A percentile compares a stretch with the other conserved stretches of the same genome.
Conservation (phyloP, 2,113 vertebrate genomes). For the Dromiciops gliroides region DNA sequence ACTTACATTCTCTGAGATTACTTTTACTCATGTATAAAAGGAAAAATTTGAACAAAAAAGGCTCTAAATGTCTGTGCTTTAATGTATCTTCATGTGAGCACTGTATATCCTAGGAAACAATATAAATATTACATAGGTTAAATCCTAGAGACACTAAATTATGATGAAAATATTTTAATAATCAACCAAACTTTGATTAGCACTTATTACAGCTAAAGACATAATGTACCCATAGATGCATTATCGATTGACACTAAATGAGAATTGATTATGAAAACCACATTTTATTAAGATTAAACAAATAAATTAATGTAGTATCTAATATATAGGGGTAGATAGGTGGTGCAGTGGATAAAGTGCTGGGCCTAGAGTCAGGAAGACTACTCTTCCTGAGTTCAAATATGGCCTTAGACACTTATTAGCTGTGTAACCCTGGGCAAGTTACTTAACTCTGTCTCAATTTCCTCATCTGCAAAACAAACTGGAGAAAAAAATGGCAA, state of each 20-base stretch:
- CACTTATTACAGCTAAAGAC: slow-evolving; percentile 53
- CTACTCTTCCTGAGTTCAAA: not conserved
- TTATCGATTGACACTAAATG: slow-evolving; percentile 49
- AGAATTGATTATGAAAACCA: slow-evolving; percentile 47
- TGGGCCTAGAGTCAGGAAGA: not conserved
- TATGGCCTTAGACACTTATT: not conserved
- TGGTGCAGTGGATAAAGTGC: not conserved
- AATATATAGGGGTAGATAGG: not conserved
- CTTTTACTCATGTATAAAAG: not conserved
- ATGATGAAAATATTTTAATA: slow-evolving; percentile 75
- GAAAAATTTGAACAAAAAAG: not conserved
- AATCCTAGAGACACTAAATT: slow-evolving; percentile 60
- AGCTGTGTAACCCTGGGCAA: not conserved
- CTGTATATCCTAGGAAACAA: slow-evolving; percentile 63
- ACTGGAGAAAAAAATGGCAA: not conserved
- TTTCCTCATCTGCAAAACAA: not conserved
- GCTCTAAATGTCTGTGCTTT: slow-evolving; percentile 32
- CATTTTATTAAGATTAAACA: slow-evolving; percentile 40
- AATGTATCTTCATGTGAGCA: slow-evolving; percentile 39
- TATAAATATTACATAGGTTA: slow-evolving; percentile 55
- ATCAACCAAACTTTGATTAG: slow-evolving; percentile 66
- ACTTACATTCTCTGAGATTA: not conserved
- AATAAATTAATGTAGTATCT: slow-evolving; percentile 23
- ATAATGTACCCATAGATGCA: slow-evolving; percentile 43
- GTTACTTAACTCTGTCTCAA: not conserved